Evolutionary conservation across 2,113 vertebrate genomes (phyloP), one percentile per base, ranked within the genome.

Genomic region (Phylloscopus trochiloides): DNA sequence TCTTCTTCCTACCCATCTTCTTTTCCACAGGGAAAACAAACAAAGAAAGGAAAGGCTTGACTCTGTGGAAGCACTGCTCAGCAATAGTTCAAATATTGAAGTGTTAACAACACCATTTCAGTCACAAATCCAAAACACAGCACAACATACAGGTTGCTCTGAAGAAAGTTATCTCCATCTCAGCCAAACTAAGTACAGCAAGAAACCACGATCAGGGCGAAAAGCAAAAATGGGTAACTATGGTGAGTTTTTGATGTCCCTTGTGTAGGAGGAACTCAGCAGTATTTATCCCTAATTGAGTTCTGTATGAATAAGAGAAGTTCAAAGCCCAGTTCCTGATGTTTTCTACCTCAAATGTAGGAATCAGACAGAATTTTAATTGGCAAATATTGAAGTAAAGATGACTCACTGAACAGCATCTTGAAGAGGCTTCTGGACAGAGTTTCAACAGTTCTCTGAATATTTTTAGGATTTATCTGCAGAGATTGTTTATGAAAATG

Each of bases 301-400:
- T 76, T 5, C 19, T 55, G 14, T 40, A n/a, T 18, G 47, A 71
- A 71, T n/a, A 78, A 34, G 11, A 54, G 6, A 43, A 25, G 3
- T 32, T 71, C 47, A 70, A 31, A 52, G 17, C 2, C 6, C 11
- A 58, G 13, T 48, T 78, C 12, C 54, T 92, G 26, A 54, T 25
- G 50, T 83, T 95, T 94, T 62, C 51, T 47, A 81, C 50, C 45
- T 63, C 32, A 77, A 79, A 59, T 65, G 3, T 22, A 87, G 32
- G 58, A 91, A 83, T 63, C 4, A 86, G 65, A 38, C 45, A 93
- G 82, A 94, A 89, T 81, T 81, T 85, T 84, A 88, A 87, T 92
- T 90, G 47, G 16, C 54, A 91, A 52, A 92, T 59, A 18, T 73
- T 77, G 76, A 74, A 68, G 58, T 62, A 77, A 79, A 77, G 36